Conservation (phyloP, 92 coral and sea anemone genomes). For the Paramuricea clavata region DNA sequence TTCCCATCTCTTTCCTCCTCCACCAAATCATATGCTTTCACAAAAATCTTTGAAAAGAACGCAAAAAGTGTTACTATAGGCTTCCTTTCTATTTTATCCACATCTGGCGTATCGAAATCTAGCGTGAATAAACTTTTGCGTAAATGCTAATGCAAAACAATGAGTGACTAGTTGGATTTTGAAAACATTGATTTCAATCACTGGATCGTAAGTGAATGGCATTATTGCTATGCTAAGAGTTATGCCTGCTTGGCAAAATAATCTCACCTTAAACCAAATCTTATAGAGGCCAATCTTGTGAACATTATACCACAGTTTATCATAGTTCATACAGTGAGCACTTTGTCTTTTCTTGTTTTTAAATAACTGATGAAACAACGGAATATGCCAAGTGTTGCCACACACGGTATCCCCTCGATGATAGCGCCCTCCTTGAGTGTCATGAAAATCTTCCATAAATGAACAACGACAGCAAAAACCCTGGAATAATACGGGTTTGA, state of each 20-base stretch:
- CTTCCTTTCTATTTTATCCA: too few species aligned
- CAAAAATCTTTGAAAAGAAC: conserved; percentile 50
- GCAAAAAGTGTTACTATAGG: too few species aligned
- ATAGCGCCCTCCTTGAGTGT: background rate
- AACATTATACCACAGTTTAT: conserved; percentile 93
- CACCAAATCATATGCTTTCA: conserved; percentile 90
- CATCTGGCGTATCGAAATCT: too few species aligned
- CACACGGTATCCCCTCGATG: conserved; percentile 44
- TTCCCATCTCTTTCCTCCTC: conserved; percentile 73
- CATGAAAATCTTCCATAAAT: background rate
- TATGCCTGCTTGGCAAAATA: too few species aligned
- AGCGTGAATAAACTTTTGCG: too few species aligned
- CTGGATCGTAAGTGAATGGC: too few species aligned
- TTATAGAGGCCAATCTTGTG: conserved; percentile 88
- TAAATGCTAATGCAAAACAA: too few species aligned
- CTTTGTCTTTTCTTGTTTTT: conserved; percentile 27
- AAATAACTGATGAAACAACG: background rate
- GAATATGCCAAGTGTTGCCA: background rate
- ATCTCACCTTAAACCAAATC: conserved; percentile 84
- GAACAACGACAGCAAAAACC: conserved; percentile 51
- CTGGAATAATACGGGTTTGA: background rate
- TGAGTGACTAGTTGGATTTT: too few species aligned
- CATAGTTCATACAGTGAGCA: conserved; percentile 90
- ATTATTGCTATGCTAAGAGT: too few species aligned
- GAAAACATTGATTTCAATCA: too few species aligned